These are phyloP conservation scores for Drosophila macrospina DNA, from an alignment of 2,888 invertebrate species.

Conservation along the genomic window DNA sequence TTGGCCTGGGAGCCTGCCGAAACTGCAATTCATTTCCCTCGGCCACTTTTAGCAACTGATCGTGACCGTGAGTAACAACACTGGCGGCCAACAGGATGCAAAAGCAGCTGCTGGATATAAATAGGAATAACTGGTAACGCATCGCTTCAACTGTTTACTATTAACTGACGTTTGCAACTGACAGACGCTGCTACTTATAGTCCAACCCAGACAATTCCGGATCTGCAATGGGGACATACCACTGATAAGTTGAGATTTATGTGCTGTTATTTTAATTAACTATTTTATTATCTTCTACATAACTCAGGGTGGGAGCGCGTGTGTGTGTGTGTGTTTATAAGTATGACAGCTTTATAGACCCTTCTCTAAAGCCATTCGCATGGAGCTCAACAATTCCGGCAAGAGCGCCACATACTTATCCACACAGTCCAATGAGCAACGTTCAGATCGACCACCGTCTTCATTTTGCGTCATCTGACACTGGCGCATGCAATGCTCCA, in stretches of 20 bases:
- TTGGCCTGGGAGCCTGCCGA: no score
- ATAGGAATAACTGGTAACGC: constrained; percentile 18
- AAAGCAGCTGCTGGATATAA: constrained; percentile 6
- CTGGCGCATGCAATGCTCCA: constrained; percentile 89
- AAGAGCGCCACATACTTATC: constrained; percentile 91
- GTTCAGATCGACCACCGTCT: constrained; percentile 26
- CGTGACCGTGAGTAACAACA: no score
- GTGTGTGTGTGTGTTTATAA: neutral
- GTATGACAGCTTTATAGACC: constrained; percentile 17
- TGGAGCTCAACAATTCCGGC: constrained; percentile 89
- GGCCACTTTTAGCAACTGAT: no score
- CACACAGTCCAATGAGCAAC: constrained; percentile 87
- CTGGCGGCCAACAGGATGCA: constrained; percentile 2
- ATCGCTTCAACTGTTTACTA: neutral
- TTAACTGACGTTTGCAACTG: neutral
- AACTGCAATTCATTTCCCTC: no score
- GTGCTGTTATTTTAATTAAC: constrained; percentile 43
- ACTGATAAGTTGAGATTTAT: constrained; percentile 46
- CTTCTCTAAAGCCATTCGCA: constrained; percentile 80
- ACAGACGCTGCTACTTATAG: constrained; percentile 31
- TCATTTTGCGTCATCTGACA: constrained; percentile 26
- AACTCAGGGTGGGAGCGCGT: neutral
- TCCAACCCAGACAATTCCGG: neutral
- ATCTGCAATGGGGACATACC: neutral
- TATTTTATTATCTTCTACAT: neutral